Percentiles rank a stretch among this genome's conserved stretches.
Conservation (phyloP, 2,797 vertebrate species). For the Alca torda region DNA sequence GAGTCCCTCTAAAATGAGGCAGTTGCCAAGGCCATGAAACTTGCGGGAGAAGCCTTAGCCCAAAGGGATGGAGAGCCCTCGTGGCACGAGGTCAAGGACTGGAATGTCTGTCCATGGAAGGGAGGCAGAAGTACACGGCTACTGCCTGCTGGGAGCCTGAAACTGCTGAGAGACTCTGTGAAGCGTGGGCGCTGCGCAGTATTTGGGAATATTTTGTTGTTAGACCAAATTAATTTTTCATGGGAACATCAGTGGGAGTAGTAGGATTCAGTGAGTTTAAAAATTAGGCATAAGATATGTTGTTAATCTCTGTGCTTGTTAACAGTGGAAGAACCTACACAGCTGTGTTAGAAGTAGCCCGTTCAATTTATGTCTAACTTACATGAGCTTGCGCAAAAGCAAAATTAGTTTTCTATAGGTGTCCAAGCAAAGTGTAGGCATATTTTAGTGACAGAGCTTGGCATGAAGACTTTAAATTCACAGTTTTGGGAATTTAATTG, state of each 20-base stretch:
- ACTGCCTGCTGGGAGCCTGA: neutral
- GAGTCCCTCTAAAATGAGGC: neutral
- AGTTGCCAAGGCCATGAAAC: neutral
- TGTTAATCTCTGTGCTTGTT: neutral
- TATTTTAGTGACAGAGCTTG: neutral
- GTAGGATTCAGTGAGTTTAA: neutral
- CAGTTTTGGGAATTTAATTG: too few species aligned
- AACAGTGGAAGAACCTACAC: neutral
- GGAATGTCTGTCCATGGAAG: neutral
- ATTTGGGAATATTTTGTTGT: neutral
- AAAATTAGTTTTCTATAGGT: neutral
- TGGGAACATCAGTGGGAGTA: neutral
- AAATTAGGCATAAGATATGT: accelerated
- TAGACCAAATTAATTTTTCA: neutral
- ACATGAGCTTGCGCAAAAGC: neutral
- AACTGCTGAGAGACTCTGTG: neutral
- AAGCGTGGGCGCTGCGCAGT: neutral
- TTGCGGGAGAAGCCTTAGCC: neutral
- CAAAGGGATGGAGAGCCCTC: accelerated
- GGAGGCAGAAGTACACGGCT: neutral
- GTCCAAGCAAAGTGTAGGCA: neutral
- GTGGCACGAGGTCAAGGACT: accelerated
- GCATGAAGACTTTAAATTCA: neutral
- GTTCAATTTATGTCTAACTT: neutral
- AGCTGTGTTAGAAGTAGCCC: neutral